phyloP scores from a whole-genome alignment of 35 echinoderm and acorn worm species.

The Apostichopus californicus region DNA sequence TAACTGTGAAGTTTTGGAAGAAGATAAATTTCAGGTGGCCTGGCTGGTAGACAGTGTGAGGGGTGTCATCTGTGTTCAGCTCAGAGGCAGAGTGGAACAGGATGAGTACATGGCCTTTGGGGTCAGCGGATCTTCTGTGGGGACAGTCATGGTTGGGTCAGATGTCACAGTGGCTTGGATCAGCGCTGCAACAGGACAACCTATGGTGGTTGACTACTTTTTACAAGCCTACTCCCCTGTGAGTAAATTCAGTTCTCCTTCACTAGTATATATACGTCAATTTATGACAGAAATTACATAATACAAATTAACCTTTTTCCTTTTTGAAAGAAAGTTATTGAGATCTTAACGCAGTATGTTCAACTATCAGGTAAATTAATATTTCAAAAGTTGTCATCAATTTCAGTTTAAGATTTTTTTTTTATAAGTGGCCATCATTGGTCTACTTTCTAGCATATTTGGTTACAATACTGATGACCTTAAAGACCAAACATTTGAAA shows the following conservation, averaged over 20 bases:
- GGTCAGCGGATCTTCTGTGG: slow-evolving; percentile 58
- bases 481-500: no score
- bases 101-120: slow-evolving; percentile 77
- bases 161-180: slow-evolving; percentile 78
- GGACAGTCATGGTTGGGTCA: slow-evolving; percentile 55
- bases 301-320: no score
- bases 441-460: no score
- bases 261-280: no score
- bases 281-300: no score
- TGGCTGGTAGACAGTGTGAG: slow-evolving; percentile 54
- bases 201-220: slow-evolving; percentile 58
- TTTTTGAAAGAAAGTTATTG: no score
- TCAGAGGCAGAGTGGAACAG: slow-evolving; percentile 48
- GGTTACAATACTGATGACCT: no score
- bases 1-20: slow-evolving; percentile 71
- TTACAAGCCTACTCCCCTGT: slow-evolving; percentile 55
- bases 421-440: no score
- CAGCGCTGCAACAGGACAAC: not conserved
- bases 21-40: slow-evolving; percentile 73
- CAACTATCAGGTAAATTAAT: no score
- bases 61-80: slow-evolving; percentile 39
- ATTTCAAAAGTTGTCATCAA: no score
- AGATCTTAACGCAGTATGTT: no score
- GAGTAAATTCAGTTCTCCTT: not conserved
- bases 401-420: no score